These are phyloP conservation scores for Cinclus cinclus DNA, from an alignment of 2,113 vertebrate genomes.

Conservation along the genomic window DNA sequence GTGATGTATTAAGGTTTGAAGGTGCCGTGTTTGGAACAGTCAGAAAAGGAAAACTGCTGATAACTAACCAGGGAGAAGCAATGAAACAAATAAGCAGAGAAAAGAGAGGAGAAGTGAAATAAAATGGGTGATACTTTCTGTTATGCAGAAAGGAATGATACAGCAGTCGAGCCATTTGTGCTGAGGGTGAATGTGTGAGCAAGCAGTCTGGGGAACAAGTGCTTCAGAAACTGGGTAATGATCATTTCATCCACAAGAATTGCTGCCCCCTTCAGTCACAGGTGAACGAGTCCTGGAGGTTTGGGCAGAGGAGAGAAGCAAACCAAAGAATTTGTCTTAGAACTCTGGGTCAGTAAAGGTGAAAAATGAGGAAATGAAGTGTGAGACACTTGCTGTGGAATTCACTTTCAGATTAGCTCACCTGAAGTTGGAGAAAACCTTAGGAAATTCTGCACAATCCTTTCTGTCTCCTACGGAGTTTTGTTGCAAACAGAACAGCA, in stretches of 20 bases:
- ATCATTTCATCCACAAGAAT: neutral
- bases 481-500: neutral
- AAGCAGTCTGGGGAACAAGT: neutral
- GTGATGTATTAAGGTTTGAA: neutral
- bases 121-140: neutral
- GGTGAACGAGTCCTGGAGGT: neutral
- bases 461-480: neutral
- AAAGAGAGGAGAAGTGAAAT: neutral
- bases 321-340: neutral
- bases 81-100: neutral
- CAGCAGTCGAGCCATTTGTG: accelerated
- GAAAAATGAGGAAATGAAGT: neutral
- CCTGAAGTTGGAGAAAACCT: neutral
- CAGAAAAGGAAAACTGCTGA: neutral
- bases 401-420: neutral
- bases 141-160: neutral
- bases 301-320: neutral
- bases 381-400: neutral
- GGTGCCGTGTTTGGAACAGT: neutral
- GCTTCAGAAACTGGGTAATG: neutral
- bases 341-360: neutral
- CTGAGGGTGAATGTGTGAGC: neutral
- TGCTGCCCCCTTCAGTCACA: neutral
- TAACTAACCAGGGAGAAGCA: neutral
- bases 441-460: neutral